Conservation (phyloP, 1,140 invertebrate species). For the Vollenhovia emeryi region DNA sequence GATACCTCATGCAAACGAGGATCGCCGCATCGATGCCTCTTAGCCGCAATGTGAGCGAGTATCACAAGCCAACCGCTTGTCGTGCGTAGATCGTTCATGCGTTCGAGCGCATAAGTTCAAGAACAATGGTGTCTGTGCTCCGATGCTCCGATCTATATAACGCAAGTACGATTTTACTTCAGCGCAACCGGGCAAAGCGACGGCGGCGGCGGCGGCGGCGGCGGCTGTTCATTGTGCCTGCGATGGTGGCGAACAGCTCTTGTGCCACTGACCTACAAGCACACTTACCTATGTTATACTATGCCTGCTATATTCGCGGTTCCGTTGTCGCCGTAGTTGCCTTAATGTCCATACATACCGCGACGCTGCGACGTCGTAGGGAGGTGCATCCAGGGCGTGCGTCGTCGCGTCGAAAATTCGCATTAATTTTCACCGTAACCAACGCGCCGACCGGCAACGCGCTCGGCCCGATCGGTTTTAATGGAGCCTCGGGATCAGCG, state of each 20-base stretch:
- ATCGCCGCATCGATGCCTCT: slow-evolving; percentile 16
- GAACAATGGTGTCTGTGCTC: slow-evolving; percentile 79
- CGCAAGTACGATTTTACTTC: slow-evolving; percentile 79
- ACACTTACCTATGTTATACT: slow-evolving; percentile 84
- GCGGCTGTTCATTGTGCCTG: slow-evolving; percentile 55
- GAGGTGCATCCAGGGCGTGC: background rate
- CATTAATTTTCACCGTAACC: slow-evolving; percentile 8
- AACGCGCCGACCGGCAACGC: background rate
- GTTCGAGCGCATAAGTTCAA: slow-evolving; percentile 81
- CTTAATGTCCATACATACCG: slow-evolving; percentile 76
- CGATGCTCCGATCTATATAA: slow-evolving; percentile 78
- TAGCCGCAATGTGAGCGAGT: background rate
- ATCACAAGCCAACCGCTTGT: slow-evolving; percentile 1
- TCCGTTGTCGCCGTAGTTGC: slow-evolving; percentile 59
- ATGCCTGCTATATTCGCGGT: slow-evolving; percentile 71
- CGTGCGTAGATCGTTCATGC: slow-evolving; percentile 67
- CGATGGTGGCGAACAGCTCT: slow-evolving; percentile 58
- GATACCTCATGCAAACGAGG: slow-evolving; percentile 29
- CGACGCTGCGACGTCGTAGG: background rate
- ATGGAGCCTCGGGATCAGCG: slow-evolving; percentile 8
- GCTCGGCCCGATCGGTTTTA: background rate
- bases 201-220: slow-evolving; percentile 48
- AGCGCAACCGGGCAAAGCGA: slow-evolving; percentile 51
- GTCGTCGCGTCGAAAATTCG: slow-evolving; percentile 56
- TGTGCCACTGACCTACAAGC: slow-evolving; percentile 84